Conservation (phyloP, 2,113 vertebrate species). For the Cinclus mexicanus region DNA sequence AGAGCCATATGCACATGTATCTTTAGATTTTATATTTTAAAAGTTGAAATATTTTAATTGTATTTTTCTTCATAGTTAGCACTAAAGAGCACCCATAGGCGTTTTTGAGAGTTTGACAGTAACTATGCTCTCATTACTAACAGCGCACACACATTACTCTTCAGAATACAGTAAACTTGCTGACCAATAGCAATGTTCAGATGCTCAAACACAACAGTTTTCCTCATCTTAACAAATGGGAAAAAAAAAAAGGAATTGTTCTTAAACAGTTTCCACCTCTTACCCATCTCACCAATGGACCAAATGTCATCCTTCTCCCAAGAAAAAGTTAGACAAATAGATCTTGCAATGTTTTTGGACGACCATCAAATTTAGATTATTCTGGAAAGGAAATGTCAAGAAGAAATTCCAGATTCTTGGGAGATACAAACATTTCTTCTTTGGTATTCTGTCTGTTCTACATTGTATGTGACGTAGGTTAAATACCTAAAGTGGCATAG, state of each 20-base stretch:
- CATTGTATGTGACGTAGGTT: not conserved
- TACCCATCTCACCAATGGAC: accelerated
- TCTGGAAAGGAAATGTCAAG: not conserved
- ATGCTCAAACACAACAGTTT: not conserved
- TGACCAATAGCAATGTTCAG: not conserved
- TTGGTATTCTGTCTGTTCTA: not conserved
- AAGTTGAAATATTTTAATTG: not conserved
- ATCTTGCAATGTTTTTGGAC: not conserved
- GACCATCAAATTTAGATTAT: not conserved
- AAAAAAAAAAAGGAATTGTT: not conserved
- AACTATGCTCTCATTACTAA: not conserved
- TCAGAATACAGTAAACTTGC: not conserved
- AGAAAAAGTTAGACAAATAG: not conserved
- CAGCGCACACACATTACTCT: not conserved
- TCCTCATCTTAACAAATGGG: not conserved
- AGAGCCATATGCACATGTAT: not conserved
- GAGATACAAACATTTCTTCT: not conserved
- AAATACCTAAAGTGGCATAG: not conserved
- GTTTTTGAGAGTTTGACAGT: not conserved
- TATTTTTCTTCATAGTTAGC: not conserved
- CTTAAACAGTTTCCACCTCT: not conserved
- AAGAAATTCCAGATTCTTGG: not conserved
- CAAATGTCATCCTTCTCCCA: not conserved
- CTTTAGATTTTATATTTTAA: not conserved
- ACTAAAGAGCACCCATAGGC: not conserved